Conservation (phyloP, 2,797 vertebrate genomes). For the Eleutherodactylus coqui region DNA sequence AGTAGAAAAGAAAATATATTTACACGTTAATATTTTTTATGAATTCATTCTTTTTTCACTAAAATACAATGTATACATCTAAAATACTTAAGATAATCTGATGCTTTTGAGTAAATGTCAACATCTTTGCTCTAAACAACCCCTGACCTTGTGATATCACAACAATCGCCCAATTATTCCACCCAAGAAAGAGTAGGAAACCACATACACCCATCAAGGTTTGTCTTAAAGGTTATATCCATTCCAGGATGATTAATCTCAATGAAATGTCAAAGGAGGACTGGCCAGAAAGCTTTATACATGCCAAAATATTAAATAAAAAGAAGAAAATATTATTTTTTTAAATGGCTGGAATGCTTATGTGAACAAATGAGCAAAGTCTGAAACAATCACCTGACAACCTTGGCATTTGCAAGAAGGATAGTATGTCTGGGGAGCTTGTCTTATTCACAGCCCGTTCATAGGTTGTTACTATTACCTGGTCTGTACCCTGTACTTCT, state of each 20-base stretch:
- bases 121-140: conserved; percentile 3
- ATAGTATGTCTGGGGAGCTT: background rate
- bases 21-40: too few relatives aligned
- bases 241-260: conserved; percentile 1
- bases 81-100: background rate
- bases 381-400: background rate
- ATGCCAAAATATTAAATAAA: background rate
- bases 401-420: background rate
- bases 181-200: background rate
- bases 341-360: background rate
- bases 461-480: too few relatives aligned
- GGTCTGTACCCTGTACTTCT: too few relatives aligned
- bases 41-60: background rate
- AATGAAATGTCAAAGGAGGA: background rate
- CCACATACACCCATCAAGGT: background rate
- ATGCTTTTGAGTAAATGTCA: conserved; percentile 10
- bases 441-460: background rate
- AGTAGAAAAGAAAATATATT: too few relatives aligned
- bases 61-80: background rate
- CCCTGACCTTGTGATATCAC: conserved; percentile 11
- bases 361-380: background rate
- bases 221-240: conserved; percentile 4
- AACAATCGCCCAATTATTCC: background rate
- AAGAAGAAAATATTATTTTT: conserved; percentile 2
- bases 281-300: background rate